Evolutionary conservation across 2,797 vertebrate species (phyloP), one percentile per base, ranked within the genome.

Genomic region (Masticophis lateralis): DNA sequence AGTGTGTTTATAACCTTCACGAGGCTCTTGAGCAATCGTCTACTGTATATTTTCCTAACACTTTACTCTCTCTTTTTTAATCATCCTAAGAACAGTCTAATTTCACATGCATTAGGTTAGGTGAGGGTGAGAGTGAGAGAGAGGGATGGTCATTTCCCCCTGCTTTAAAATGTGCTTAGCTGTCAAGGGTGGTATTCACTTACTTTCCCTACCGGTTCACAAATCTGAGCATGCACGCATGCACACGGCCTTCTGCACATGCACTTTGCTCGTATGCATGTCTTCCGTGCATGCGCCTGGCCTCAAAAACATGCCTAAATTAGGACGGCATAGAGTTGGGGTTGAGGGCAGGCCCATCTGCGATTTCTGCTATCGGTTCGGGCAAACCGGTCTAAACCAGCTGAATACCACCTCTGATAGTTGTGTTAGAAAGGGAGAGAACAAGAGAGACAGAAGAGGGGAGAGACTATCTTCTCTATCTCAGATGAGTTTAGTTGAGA

Each of bases 1-100:
- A 88, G 9, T 91, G 13, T 94, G 28, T 95, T 94, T 92, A 25
- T 92, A 89, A 94, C 94, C 66, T 90, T 90, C 94, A 92, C 61
- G 74, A 95, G 93, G 79, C 89, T 9, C 0, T 74, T 93, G 86
- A 88, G 22, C 91, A 92, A 63, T 5, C 66, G 37, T 7, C 92
- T 93, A 94, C 28, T 57, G 27, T 13, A 18, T 91, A 5, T 92
- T 51, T 95, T 14, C 91, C 6, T 1, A 59, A 47, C 88, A 95
- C 18, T 47, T 83, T 47, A 43, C 37, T 47, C 9, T 43, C 20
- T 56, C 32, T 88, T 88, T 10, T 61, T 61, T 25, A 83, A 83
- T 53, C 16, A 28, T 88, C 61, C 56, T 27, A 57, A 32, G 25
- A 56, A 56, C 13, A 37, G 47, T 43, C 8, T 86, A 27, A 83